A percentile compares a stretch with the other conserved stretches of the same genome.
phyloP scores from a whole-genome alignment of 23 tunicate species.

The Styela clava region DNA sequence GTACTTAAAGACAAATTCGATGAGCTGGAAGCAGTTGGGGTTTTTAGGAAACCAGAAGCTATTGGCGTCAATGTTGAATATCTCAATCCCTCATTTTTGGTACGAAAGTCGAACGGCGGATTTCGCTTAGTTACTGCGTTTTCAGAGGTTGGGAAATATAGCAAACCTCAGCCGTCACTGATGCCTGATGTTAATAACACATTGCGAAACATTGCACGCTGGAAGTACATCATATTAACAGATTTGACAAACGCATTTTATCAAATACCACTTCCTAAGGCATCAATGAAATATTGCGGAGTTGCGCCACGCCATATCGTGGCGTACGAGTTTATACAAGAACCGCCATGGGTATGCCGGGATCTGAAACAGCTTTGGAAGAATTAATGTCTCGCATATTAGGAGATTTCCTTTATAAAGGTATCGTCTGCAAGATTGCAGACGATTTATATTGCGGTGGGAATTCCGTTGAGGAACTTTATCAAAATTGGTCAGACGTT shows the following conservation, averaged over 20 bases:
- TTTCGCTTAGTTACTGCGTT: neutral
- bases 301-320: slow-evolving; percentile 4
- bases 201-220: neutral
- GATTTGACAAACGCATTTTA: slow-evolving; percentile 1
- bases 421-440: neutral
- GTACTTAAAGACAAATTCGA: neutral
- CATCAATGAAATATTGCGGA: slow-evolving; percentile 4
- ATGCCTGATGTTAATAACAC: neutral
- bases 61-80: slow-evolving; percentile 4
- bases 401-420: neutral
- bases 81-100: slow-evolving; percentile 5
- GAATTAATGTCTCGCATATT: neutral
- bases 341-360: slow-evolving; percentile 1
- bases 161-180: neutral
- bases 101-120: neutral
- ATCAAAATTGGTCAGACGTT: neutral
- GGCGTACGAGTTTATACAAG: neutral
- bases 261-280: neutral
- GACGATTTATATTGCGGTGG: slow-evolving; percentile 8
- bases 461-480: neutral
- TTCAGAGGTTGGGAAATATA: neutral
- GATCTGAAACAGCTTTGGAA: slow-evolving; percentile 10
- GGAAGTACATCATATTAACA: neutral
- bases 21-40: neutral
- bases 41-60: neutral